Conservation (phyloP, 2,888 invertebrate species). For the Flexamia atlantica region DNA sequence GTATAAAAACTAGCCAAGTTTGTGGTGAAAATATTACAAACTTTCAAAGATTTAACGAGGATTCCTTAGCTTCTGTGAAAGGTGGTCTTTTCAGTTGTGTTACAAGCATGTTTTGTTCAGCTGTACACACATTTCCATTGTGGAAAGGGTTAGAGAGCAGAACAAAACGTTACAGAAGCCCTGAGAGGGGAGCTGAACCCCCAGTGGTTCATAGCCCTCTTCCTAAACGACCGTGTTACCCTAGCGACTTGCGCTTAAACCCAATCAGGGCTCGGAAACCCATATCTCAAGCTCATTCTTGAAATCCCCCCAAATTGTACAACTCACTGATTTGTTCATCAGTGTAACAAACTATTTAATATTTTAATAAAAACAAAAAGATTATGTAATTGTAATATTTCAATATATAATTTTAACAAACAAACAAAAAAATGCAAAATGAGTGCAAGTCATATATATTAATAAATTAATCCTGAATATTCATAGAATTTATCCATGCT, state of each 20-base stretch:
- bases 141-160: slow-evolving; percentile 4
- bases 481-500: no score
- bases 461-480: no score
- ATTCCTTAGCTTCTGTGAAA: not conserved
- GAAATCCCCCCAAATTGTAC: no score
- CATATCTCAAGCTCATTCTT: not conserved
- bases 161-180: slow-evolving; percentile 37
- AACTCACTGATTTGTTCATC: no score
- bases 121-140: slow-evolving; percentile 25
- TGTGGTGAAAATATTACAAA: not conserved
- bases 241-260: slow-evolving; percentile 8
- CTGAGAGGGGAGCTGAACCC: not conserved
- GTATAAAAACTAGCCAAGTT: not conserved
- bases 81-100: slow-evolving; percentile 44
- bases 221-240: slow-evolving; percentile 32
- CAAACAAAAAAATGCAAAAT: no score
- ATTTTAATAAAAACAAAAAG: no score
- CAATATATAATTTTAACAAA: no score
- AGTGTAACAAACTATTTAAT: no score
- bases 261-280: slow-evolving; percentile 38
- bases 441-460: no score
- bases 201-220: slow-evolving; percentile 12
- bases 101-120: slow-evolving; percentile 33
- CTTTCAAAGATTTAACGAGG: not conserved
- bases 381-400: no score